Evolutionary conservation across 2,797 vertebrate genomes (phyloP).

Genomic region (Lutjanus campechanus): DNA sequence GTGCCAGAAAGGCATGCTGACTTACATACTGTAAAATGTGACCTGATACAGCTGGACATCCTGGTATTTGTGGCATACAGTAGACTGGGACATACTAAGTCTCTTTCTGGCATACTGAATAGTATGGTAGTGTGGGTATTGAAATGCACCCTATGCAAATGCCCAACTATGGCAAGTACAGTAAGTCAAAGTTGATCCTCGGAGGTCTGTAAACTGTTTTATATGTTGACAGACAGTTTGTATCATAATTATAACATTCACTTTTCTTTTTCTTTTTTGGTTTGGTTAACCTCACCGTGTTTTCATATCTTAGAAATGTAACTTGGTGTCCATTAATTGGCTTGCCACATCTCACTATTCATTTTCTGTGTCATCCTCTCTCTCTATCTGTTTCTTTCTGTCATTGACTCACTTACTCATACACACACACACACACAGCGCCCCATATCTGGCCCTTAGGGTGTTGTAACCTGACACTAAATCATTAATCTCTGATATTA

Average conservation of each 20-base stretch:
- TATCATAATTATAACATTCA: not conserved
- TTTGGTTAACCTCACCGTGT: not conserved
- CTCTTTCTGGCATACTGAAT: too few species aligned
- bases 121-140: too few species aligned
- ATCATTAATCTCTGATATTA: constrained; percentile 84
- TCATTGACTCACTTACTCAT: constrained; percentile 41
- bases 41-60: too few species aligned
- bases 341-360: constrained; percentile 31
- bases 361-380: constrained; percentile 20
- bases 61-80: too few species aligned
- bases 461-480: constrained; percentile 76
- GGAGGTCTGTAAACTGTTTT: not conserved
- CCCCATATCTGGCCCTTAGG: constrained; percentile 60
- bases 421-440: constrained; percentile 18
- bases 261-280: not conserved
- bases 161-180: not conserved
- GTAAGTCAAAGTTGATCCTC: not conserved
- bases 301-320: not conserved
- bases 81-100: too few species aligned
- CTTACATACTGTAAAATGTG: too few species aligned
- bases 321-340: not conserved
- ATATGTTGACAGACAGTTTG: not conserved
- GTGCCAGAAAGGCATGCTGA: too few species aligned
- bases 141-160: too few species aligned
- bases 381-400: constrained; percentile 33